Conservation (phyloP, 2,888 invertebrate genomes). For the Onthophagus sagittarius region DNA sequence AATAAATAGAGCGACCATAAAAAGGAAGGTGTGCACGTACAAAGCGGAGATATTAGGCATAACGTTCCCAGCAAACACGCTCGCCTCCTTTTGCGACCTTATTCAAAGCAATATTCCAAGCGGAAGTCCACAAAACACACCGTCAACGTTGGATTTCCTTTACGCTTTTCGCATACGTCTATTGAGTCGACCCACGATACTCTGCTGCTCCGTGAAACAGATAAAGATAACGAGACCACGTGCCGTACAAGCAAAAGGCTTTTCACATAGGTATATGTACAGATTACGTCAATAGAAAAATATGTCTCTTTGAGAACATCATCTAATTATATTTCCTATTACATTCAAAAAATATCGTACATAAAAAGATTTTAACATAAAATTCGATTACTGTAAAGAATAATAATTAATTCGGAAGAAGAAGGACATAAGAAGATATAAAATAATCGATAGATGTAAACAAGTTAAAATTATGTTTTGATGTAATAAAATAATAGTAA, state of each 20-base stretch:
- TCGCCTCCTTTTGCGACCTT: background rate
- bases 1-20: background rate
- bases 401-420: too few relatives aligned
- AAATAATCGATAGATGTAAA: background rate
- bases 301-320: background rate
- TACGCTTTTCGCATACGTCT: background rate
- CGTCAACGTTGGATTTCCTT: background rate
- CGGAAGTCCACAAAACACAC: background rate
- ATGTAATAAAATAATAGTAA: background rate
- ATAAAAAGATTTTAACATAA: too few relatives aligned
- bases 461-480: background rate
- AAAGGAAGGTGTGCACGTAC: background rate
- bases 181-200: background rate
- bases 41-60: background rate
- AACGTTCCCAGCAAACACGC: background rate
- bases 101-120: background rate
- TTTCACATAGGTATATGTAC: background rate
- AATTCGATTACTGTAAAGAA: too few relatives aligned
- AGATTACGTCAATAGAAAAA: background rate
- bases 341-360: too few relatives aligned
- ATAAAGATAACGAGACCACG: conserved; percentile 11
- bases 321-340: too few relatives aligned
- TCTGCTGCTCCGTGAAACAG: conserved; percentile 1
- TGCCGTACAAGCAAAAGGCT: background rate
- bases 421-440: too few relatives aligned